These are phyloP conservation scores for Eudiplozoon nipponicum DNA, from an alignment of 2,888 invertebrate species.

Conservation along the genomic window DNA sequence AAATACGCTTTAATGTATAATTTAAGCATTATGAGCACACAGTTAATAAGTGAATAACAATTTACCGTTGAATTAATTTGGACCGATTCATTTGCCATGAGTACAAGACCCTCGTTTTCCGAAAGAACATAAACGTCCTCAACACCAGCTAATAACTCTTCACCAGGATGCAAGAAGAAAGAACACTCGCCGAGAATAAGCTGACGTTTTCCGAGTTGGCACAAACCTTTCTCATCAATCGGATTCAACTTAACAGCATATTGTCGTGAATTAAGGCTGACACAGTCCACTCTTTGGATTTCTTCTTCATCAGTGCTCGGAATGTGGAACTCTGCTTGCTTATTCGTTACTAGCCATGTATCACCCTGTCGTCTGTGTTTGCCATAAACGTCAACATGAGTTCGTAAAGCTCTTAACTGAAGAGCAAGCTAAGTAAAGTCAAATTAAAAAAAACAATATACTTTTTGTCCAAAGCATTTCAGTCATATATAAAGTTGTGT, in stretches of 20 bases:
- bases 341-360: slow-evolving; percentile 30
- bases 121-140: slow-evolving; percentile 29
- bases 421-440: slow-evolving; percentile 21
- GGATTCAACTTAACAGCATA: slow-evolving; percentile 31
- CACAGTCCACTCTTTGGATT: slow-evolving; percentile 26
- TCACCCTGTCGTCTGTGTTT: slow-evolving; percentile 29
- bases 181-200: slow-evolving; percentile 29
- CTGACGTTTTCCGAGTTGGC: slow-evolving; percentile 29
- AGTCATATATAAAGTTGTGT: too few species aligned
- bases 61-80: too few species aligned
- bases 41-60: too few species aligned
- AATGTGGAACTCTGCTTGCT: slow-evolving; percentile 30
- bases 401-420: slow-evolving; percentile 27
- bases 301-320: slow-evolving; percentile 30
- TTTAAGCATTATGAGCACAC: too few species aligned
- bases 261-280: slow-evolving; percentile 29
- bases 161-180: slow-evolving; percentile 30
- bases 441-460: not conserved
- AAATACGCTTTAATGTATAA: too few species aligned
- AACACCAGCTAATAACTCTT: slow-evolving; percentile 28
- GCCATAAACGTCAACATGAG: slow-evolving; percentile 29
- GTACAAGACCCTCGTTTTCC: slow-evolving; percentile 30
- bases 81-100: slow-evolving; percentile 24
- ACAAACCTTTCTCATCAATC: slow-evolving; percentile 23
- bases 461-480: too few species aligned